Percentiles rank a stretch among this genome's conserved stretches.
Conservation (phyloP, 2,797 vertebrate genomes). For the Melopsittacus undulatus region DNA sequence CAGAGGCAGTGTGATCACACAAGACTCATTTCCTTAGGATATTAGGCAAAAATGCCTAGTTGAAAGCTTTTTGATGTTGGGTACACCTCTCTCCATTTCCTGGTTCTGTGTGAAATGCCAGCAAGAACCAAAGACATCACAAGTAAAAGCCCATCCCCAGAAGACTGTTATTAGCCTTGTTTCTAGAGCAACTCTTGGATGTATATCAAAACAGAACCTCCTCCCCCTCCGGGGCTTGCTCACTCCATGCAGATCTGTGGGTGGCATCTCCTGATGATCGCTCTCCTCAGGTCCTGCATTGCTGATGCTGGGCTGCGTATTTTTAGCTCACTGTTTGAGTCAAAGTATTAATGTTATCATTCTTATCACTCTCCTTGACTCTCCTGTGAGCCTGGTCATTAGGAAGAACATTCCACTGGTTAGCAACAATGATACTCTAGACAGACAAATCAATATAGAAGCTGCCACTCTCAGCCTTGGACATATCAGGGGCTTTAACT, state of each 20-base stretch:
- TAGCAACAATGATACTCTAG: neutral
- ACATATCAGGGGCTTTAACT: neutral
- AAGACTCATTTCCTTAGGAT: slow-evolving; percentile 62
- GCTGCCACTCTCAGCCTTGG: neutral
- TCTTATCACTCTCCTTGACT: neutral
- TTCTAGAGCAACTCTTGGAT: slow-evolving; percentile 50
- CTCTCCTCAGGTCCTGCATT: neutral
- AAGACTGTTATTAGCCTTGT: slow-evolving; percentile 41
- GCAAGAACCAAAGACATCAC: slow-evolving; percentile 52
- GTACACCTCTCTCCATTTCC: slow-evolving; percentile 40
- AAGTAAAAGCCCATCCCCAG: slow-evolving; percentile 60
- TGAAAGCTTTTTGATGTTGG: slow-evolving; percentile 60
- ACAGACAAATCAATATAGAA: neutral
- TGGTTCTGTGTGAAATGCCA: slow-evolving; percentile 28
- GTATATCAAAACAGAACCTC: slow-evolving; percentile 52
- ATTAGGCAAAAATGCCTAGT: slow-evolving; percentile 53
- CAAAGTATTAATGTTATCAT: neutral
- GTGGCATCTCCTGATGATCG: slow-evolving; percentile 38
- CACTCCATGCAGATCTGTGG: slow-evolving; percentile 43
- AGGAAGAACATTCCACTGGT: neutral
- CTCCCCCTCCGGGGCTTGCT: slow-evolving; percentile 53
- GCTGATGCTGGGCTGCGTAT: neutral
- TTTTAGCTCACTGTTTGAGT: neutral
- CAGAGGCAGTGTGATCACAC: slow-evolving; percentile 35
- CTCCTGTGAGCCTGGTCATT: neutral